Conservation (phyloP, 2,888 invertebrate genomes). For the Lutraria lutraria region DNA sequence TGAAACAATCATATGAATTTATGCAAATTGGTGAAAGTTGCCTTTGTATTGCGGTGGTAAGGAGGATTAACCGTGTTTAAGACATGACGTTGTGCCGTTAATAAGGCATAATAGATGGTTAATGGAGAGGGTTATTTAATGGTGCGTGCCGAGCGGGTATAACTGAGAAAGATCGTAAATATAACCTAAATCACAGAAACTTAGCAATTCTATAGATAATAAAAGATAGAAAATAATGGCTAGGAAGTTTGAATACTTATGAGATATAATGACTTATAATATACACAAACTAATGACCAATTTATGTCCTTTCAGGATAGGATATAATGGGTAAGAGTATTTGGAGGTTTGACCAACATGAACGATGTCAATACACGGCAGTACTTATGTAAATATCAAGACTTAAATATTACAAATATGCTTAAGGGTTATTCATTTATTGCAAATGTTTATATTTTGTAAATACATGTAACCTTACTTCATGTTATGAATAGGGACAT, state of each 20-base stretch:
- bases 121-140: constrained; percentile 48
- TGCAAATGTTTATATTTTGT: no score
- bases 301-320: constrained; percentile 28
- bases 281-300: constrained; percentile 16
- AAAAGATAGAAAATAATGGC: constrained; percentile 27
- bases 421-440: no score
- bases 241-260: constrained; percentile 43
- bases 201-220: constrained; percentile 54
- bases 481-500: no score
- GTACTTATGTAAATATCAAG: neutral
- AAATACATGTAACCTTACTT: no score
- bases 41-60: constrained; percentile 57
- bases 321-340: neutral
- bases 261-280: constrained; percentile 42
- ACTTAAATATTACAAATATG: neutral
- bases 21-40: constrained; percentile 63
- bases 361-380: neutral
- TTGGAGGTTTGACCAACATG: neutral
- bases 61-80: constrained; percentile 60
- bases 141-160: constrained; percentile 32
- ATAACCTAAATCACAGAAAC: constrained; percentile 38
- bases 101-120: constrained; percentile 62
- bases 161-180: constrained; percentile 47
- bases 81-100: constrained; percentile 50
- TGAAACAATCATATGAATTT: constrained; percentile 58